Evolutionary conservation across 2,888 invertebrate species (phyloP), one percentile per base, ranked within the genome.

Genomic region (Pseudanteris insignis): DNA sequence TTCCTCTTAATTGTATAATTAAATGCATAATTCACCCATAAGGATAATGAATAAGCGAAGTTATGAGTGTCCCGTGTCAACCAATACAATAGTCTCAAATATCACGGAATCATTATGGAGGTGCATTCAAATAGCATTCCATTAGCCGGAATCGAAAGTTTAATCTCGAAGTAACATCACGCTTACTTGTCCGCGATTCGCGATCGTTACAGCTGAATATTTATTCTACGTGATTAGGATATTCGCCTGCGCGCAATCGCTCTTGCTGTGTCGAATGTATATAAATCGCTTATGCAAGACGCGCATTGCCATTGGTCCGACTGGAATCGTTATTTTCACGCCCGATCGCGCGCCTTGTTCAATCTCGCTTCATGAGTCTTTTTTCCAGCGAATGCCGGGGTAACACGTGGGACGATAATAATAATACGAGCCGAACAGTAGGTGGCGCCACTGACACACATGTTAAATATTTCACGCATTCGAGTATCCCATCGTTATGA

Each of bases 331-430:
- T 61, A 55, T 55, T 61, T 46, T 50, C 61, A 55, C 54, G 61
- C 54, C 50, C 61, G 61, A 48, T 61, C 54, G 54, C 47, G 10
- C 60, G 48, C 48, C 60, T 54, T 53, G n/a, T n/a, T 61, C 55
- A 43, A 60, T 48, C 43, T 13, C 24, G 38, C 38, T 41, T 32
- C 48, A 25, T 21, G 60, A 50, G 21, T 54, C 48, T 37, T 51
- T 62, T 57, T 41, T 36, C 34, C 34, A 9, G 21, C 34, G 47
- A 41, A 25, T 30, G 30, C 14, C 30, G 15, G 32, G 29, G 13
- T 25, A 29, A 33, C 33, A 61, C 55, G 61, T 55, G 61, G 61
- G 61, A 55, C 50, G 61, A 55, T 51, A 61, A 55, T 61, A 43
- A 50, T 54, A 54, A 50, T 28, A 33, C 33, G 13, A 37, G 48